phyloP scores from a whole-genome alignment of 30 jellyfish, hydroid and myxozoan genomes.

The Cassiopea andromeda region DNA sequence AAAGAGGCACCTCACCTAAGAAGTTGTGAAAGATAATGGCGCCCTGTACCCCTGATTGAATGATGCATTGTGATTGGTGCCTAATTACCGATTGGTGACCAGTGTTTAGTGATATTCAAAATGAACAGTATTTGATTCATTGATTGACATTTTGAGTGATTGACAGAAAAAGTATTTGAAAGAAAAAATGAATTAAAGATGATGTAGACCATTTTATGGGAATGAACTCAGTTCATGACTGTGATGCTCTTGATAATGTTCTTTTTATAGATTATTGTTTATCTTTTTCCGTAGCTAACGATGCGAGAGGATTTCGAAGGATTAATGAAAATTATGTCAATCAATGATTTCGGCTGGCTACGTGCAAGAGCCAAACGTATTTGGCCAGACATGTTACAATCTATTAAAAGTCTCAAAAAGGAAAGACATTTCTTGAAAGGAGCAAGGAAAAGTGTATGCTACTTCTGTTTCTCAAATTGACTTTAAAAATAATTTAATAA shows the following conservation, averaged over 20 bases:
- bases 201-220: not conserved
- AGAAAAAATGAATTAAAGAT: not conserved
- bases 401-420: constrained; percentile 31
- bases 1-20: no score
- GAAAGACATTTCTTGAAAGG: constrained; percentile 43
- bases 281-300: not conserved
- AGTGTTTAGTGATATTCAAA: no score
- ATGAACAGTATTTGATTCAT: not conserved
- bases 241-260: not conserved
- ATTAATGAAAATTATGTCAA: constrained; percentile 52
- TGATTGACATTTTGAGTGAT: not conserved
- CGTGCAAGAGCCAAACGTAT: constrained; percentile 58
- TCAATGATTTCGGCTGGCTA: constrained; percentile 65
- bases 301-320: constrained; percentile 74
- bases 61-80: not conserved
- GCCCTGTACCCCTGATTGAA: not conserved
- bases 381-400: constrained; percentile 81
- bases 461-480: not conserved
- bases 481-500: no score
- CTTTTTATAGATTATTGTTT: not conserved
- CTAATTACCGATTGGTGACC: no score
- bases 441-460: constrained; percentile 66
- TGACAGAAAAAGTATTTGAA: not conserved
- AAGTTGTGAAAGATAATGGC: no score
- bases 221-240: not conserved